A percentile compares a stretch with the other conserved stretches of the same genome.
Conservation (phyloP, 2,797 vertebrate genomes). For the Microhierax caerulescens region DNA sequence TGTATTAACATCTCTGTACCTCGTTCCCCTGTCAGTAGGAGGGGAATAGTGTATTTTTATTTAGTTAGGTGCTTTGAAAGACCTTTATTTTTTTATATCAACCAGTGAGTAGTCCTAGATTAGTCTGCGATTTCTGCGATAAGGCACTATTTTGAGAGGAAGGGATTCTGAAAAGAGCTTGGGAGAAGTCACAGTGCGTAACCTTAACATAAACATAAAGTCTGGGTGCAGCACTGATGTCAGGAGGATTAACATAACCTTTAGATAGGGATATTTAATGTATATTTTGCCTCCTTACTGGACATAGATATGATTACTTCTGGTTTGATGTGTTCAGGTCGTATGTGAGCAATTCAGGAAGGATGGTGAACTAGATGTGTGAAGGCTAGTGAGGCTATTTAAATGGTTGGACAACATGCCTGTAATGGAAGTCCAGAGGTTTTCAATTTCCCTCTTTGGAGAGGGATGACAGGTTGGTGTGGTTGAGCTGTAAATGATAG, state of each 20-base stretch:
- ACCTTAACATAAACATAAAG: background rate
- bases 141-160: background rate
- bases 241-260: background rate
- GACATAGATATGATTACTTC: background rate
- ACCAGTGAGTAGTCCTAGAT: background rate
- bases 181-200: background rate
- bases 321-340: background rate
- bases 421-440: background rate
- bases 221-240: background rate
- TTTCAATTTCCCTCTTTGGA: background rate
- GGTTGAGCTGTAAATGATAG: background rate
- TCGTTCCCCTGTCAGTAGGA: background rate
- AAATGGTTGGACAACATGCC: background rate
- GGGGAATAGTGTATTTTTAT: constrained; percentile 10
- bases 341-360: background rate
- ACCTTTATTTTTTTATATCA: constrained; percentile 13
- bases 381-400: background rate
- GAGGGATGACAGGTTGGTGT: background rate
- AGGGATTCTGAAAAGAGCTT: background rate
- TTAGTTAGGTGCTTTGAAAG: constrained; percentile 52
- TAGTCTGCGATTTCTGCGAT: background rate
- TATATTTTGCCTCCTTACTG: background rate
- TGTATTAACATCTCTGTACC: constrained; percentile 41
- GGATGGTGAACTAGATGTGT: background rate
- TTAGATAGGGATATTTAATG: background rate